These are phyloP conservation scores for Acronicta alni DNA, from an alignment of 2,888 invertebrate species.

Conservation along the genomic window DNA sequence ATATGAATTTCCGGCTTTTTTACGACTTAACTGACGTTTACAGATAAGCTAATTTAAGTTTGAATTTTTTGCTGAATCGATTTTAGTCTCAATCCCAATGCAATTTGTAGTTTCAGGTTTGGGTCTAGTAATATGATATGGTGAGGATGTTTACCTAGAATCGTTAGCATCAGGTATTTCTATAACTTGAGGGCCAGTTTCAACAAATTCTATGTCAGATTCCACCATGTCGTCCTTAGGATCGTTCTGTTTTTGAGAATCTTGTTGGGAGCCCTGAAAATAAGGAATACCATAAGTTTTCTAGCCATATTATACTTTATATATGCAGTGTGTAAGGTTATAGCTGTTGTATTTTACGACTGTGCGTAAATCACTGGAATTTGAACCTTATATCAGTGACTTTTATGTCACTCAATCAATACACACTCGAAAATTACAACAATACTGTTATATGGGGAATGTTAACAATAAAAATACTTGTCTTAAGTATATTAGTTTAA, in stretches of 20 bases:
- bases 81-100: neutral
- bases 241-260: slow-evolving; percentile 74
- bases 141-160: slow-evolving; percentile 73
- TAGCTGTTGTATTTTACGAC: neutral
- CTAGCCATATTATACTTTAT: too few relatives aligned
- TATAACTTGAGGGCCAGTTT: slow-evolving; percentile 91
- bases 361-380: neutral
- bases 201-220: slow-evolving; percentile 91
- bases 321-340: neutral
- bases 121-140: neutral
- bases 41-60: too few relatives aligned
- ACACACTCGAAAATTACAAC: neutral
- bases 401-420: neutral
- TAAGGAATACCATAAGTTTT: slow-evolving; percentile 8
- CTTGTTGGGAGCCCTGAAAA: slow-evolving; percentile 72
- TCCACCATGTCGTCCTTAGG: slow-evolving; percentile 86
- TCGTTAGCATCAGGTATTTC: slow-evolving; percentile 89
- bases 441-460: neutral
- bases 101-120: too few relatives aligned
- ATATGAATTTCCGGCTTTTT: too few relatives aligned
- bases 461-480: neutral
- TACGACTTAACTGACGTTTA: too few relatives aligned
- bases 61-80: neutral
- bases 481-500: neutral
- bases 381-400: neutral